A percentile compares a stretch with the other conserved stretches of the same genome.
Evolutionary conservation across 2,797 vertebrate species (phyloP).

Genomic region (Dromococcyx pavoninus): DNA sequence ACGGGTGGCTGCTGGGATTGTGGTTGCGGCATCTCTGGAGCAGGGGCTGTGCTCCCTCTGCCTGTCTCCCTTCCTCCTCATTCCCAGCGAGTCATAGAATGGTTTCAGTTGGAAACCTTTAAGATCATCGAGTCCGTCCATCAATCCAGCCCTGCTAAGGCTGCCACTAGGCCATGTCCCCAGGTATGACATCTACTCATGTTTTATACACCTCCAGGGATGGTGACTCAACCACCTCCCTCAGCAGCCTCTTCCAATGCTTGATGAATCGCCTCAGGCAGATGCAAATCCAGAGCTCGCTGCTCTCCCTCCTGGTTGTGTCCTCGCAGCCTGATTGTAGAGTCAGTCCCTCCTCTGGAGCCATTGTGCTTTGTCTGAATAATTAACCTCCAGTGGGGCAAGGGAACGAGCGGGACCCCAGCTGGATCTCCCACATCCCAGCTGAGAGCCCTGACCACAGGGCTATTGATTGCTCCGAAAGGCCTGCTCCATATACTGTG

Average conservation of each 20-base stretch:
- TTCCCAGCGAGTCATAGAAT: neutral
- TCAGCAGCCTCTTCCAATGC: too few relatives aligned
- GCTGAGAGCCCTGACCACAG: neutral
- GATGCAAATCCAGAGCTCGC: neutral
- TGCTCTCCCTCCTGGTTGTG: neutral
- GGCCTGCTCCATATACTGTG: neutral
- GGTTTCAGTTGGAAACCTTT: too few relatives aligned
- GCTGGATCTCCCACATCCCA: neutral
- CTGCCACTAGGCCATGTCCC: too few relatives aligned
- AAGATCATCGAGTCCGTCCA: too few relatives aligned
- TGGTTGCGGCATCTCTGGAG: neutral
- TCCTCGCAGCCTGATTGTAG: neutral
- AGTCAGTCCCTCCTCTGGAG: neutral
- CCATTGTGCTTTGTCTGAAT: neutral
- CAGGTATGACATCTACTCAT: too few relatives aligned
- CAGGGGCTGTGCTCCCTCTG: neutral
- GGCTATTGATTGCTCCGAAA: neutral
- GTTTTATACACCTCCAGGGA: too few relatives aligned
- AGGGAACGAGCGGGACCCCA: neutral
- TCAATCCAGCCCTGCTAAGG: too few relatives aligned
- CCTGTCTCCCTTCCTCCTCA: neutral
- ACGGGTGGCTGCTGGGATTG: accelerated
- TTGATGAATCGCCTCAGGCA: neutral
- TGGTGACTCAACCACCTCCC: too few relatives aligned
- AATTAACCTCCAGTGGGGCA: neutral